phyloP scores from a whole-genome alignment of 2,113 vertebrate genomes.

The Leiothrix lutea region DNA sequence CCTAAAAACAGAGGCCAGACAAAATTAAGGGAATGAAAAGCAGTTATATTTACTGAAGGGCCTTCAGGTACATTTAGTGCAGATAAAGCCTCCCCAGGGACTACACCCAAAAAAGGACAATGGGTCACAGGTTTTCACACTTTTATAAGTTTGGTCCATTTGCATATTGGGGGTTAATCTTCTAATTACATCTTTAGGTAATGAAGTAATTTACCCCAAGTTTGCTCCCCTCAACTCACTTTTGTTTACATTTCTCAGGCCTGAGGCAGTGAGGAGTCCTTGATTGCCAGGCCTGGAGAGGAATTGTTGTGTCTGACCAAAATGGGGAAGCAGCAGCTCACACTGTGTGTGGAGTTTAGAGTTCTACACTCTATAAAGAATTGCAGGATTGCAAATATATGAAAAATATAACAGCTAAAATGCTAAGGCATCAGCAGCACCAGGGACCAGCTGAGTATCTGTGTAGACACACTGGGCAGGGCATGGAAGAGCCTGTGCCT shows the following conservation, averaged over 20 bases:
- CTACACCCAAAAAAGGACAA: fast-evolving
- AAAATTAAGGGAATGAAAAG: background rate
- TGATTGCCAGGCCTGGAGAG: background rate
- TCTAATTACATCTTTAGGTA: background rate
- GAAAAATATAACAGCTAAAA: background rate
- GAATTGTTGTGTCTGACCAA: background rate
- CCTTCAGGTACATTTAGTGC: background rate
- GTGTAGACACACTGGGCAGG: background rate
- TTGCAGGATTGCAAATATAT: background rate
- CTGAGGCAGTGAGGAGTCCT: background rate
- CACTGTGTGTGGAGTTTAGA: background rate
- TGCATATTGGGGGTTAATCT: background rate
- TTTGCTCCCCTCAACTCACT: background rate
- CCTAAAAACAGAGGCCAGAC: background rate
- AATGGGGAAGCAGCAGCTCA: background rate
- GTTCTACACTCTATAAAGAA: background rate
- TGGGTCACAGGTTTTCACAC: fast-evolving
- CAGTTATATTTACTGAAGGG: background rate
- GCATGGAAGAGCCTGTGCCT: background rate
- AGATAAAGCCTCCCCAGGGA: fast-evolving
- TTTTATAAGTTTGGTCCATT: background rate
- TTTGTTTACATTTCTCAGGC: fast-evolving
- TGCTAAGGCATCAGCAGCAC: background rate
- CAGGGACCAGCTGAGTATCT: background rate
- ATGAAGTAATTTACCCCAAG: background rate